Base-by-base conservation (phyloP, 30 jellyfish, hydroid and myxozoan genomes). In the Hydractinia symbiolongicarpus region DNA sequence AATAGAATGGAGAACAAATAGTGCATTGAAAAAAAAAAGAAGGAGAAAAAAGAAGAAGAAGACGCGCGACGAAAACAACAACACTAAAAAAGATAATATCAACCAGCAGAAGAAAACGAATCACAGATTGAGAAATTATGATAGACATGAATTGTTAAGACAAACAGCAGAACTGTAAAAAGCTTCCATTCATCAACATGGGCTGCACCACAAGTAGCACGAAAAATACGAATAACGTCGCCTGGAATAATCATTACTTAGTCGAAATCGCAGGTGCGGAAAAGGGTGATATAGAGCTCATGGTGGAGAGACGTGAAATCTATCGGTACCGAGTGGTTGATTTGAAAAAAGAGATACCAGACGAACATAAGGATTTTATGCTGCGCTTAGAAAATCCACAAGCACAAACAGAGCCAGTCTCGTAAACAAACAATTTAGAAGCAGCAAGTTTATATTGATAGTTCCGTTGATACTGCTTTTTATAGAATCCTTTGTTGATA, bases 201-300 rank as follows among this genome's bases (percentile, higher is more conserved):
- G 80, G 80, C 51, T 71, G 80, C 67, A 71, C 40, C n/a, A 71
- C 51, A 8, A 71, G 80, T 15, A 71, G 56, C 40, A 71, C 16
- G 16, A 44, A 64, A 13, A 6, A 64, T 8, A 64, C 9, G 16
- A 64, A 13, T 13, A 64, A 64, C 9, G 17, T 64, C 16, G 74
- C 19, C 17, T n/a, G 19, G 74, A 64, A 13, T 64, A 44, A 13
- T 4, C 9, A 44, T n/a, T 51, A 64, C 9, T 7, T 71, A 19
- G 67, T 71, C 9, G 67, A 71, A 3, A 20, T 71, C 60, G 80
- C 80, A 15, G 80, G 80, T 19, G 80, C 51, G 30, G 80, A 71
- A 4, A 13, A 71, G 60, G 13, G 52, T n/a, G 52, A 11, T 8
- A 50, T 71, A 7, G 60, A 71, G 13, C 13, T 71, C 9, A 71